Evolutionary conservation across 2,888 invertebrate genomes (phyloP).

Genomic region (Pandemis corylana): DNA sequence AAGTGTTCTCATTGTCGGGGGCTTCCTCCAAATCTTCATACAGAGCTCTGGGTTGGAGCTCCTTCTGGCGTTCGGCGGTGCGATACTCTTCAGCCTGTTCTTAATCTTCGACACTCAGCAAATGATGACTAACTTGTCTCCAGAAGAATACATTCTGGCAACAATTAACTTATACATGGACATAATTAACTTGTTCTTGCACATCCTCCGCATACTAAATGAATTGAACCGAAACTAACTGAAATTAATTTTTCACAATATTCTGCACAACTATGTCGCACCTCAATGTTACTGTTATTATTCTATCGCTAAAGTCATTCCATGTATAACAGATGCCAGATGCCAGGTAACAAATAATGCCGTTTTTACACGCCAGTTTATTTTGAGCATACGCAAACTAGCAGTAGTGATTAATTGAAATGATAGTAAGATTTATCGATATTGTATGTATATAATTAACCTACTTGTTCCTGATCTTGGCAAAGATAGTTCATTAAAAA

Average conservation of each 20-base stretch:
- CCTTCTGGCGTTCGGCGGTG: constrained; percentile 89
- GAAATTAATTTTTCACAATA: background rate
- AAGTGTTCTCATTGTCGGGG: constrained; percentile 88
- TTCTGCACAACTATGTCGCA: background rate
- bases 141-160: constrained; percentile 95
- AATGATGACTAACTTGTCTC: constrained; percentile 91
- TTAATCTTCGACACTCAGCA: constrained; percentile 94
- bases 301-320: background rate
- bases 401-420: background rate
- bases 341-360: background rate
- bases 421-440: background rate
- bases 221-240: constrained; percentile 82
- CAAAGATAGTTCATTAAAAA: background rate
- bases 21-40: constrained; percentile 90
- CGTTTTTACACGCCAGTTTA: background rate
- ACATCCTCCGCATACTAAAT: constrained; percentile 90
- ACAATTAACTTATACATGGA: constrained; percentile 95
- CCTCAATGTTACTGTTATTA: constrained; percentile 1
- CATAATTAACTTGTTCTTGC: constrained; percentile 93
- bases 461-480: background rate
- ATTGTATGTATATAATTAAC: background rate
- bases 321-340: background rate
- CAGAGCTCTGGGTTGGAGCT: constrained; percentile 89
- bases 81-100: constrained; percentile 91
- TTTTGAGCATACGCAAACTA: background rate